These are phyloP conservation scores for Mustela nigripes DNA, from an alignment of 2,113 vertebrate genomes.

Conservation along the genomic window DNA sequence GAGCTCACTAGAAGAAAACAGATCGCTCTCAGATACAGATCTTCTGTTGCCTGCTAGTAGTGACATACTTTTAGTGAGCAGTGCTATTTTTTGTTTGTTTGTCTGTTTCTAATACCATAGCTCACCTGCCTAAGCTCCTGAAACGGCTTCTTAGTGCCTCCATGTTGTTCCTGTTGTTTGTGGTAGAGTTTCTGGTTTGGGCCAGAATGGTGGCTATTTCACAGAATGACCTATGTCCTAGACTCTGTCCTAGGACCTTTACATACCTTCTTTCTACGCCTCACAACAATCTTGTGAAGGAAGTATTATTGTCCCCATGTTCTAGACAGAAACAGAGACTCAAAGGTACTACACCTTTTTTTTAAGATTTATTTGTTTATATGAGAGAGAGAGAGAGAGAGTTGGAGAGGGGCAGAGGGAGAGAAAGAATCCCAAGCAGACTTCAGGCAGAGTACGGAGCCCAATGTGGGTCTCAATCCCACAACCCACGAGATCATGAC, in stretches of 20 bases:
- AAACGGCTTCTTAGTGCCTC: neutral
- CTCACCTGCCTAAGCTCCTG: neutral
- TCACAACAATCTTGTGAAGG: neutral
- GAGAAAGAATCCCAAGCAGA: too few relatives aligned
- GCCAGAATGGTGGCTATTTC: neutral
- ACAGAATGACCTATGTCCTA: neutral
- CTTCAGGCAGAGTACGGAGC: too few relatives aligned
- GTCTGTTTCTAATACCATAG: neutral
- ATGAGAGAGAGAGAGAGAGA: too few relatives aligned
- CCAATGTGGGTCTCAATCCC: neutral
- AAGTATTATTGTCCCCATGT: neutral
- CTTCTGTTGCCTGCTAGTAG: neutral
- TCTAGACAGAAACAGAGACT: neutral
- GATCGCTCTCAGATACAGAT: neutral
- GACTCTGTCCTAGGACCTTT: neutral
- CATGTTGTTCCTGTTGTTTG: neutral
- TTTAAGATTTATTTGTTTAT: too few relatives aligned
- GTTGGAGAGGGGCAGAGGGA: too few relatives aligned
- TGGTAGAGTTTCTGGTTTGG: neutral
- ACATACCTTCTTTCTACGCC: neutral
- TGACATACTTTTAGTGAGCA: neutral
- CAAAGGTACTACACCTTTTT: neutral
- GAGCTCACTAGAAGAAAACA: neutral
- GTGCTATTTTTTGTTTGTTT: neutral
- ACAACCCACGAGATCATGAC: neutral